A percentile compares a stretch with the other conserved stretches of the same genome.
phyloP scores from a whole-genome alignment of 2,888 invertebrate genomes.

The Drosophila dives region DNA sequence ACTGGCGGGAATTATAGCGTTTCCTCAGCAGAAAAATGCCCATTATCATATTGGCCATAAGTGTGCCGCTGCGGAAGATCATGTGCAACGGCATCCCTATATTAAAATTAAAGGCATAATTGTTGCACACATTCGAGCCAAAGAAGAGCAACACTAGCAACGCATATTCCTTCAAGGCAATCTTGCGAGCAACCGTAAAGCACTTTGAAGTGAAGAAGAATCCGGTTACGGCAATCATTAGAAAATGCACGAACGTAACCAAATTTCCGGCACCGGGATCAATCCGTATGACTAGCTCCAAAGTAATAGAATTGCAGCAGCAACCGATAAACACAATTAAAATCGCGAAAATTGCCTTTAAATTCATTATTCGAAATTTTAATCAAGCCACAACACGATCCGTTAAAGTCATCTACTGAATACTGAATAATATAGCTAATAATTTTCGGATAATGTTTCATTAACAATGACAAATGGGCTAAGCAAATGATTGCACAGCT shows the following conservation, averaged over 20 bases:
- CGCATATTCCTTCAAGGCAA: slow-evolving; percentile 92
- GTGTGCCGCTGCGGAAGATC: slow-evolving; percentile 98
- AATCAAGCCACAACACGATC: neutral
- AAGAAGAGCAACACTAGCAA: slow-evolving; percentile 95
- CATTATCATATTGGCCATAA: slow-evolving; percentile 98
- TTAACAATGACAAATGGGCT: neutral
- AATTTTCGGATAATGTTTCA: neutral
- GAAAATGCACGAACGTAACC: slow-evolving; percentile 96
- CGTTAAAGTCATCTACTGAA: neutral
- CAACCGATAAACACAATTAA: slow-evolving; percentile 93
- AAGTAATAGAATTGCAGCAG: slow-evolving; percentile 94
- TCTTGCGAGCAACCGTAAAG: slow-evolving; percentile 91
- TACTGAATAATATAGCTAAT: neutral
- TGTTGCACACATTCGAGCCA: slow-evolving; percentile 95
- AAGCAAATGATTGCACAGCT: slow-evolving; percentile 21
- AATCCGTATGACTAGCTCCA: slow-evolving; percentile 94
- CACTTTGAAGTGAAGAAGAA: slow-evolving; percentile 93
- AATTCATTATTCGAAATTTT: slow-evolving; percentile 42
- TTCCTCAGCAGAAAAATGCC: slow-evolving; percentile 96
- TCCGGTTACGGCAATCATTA: slow-evolving; percentile 95
- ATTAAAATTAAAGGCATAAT: slow-evolving; percentile 97
- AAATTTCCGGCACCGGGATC: slow-evolving; percentile 97
- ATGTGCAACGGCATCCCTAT: slow-evolving; percentile 99
- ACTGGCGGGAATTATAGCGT: slow-evolving; percentile 92
- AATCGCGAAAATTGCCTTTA: slow-evolving; percentile 89